phyloP scores from a whole-genome alignment of 1,140 invertebrate genomes.

The Brachionus rotundiformis region DNA sequence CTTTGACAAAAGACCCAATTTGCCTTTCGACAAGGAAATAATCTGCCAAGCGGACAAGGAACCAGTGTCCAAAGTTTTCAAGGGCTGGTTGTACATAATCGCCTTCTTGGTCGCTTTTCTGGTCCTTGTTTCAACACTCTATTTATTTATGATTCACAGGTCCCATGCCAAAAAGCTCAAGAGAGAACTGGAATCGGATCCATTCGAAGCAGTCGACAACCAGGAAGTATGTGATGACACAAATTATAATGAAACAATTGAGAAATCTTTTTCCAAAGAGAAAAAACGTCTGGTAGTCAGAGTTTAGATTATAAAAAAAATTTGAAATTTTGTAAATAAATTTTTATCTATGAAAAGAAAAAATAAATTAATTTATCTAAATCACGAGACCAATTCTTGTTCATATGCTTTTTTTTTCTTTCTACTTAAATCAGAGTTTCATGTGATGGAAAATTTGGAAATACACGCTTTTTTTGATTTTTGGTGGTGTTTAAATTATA shows the following conservation, averaged over 20 bases:
- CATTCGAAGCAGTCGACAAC: not conserved
- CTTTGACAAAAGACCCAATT: slow-evolving; percentile 45
- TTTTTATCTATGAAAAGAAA: slow-evolving; percentile 25
- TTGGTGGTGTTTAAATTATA: not conserved
- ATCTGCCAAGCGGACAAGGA: not conserved
- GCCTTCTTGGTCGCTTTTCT: not conserved
- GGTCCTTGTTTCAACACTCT: not conserved
- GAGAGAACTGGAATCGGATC: not conserved
- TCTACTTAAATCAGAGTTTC: not conserved
- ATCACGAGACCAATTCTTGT: slow-evolving; percentile 5
- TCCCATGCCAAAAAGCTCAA: not conserved
- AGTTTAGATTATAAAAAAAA: not conserved
- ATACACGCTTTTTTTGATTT: slow-evolving; percentile 15
- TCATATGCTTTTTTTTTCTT: not conserved
- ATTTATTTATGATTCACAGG: not conserved
- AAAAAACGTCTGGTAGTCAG: not conserved
- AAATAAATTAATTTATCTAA: not conserved
- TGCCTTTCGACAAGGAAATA: slow-evolving; percentile 40
- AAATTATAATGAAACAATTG: not conserved
- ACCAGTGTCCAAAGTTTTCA: not conserved
- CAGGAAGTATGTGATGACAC: not conserved
- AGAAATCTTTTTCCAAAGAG: not conserved
- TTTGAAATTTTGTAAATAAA: slow-evolving; percentile 36
- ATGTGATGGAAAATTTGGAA: not conserved
- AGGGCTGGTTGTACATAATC: not conserved